phyloP scores from a whole-genome alignment of 2,113 vertebrate species.

The Ceyx margarethae region DNA sequence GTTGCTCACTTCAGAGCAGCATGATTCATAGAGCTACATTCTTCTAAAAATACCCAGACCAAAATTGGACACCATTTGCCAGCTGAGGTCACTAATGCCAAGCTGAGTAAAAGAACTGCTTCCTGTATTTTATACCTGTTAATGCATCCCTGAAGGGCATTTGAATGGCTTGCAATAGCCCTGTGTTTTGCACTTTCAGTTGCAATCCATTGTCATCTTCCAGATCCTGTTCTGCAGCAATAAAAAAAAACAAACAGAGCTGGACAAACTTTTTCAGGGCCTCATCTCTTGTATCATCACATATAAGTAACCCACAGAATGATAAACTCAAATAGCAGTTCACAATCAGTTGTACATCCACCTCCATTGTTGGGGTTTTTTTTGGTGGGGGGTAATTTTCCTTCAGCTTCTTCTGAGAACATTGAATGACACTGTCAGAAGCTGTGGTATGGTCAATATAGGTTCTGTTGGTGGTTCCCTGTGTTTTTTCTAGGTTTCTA shows the following conservation, averaged over 20 bases:
- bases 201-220: neutral
- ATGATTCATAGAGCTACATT: neutral
- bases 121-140: neutral
- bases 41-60: slow-evolving; percentile 5
- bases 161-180: neutral
- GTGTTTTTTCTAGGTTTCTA: neutral
- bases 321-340: neutral
- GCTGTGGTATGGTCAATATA: neutral
- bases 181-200: neutral
- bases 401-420: neutral
- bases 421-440: neutral
- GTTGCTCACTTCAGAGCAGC: neutral
- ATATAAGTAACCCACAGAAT: neutral
- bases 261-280: neutral
- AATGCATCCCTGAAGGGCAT: neutral
- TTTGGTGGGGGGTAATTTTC: neutral
- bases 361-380: neutral
- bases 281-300: neutral
- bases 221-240: neutral
- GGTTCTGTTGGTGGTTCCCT: neutral
- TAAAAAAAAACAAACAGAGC: neutral
- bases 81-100: neutral
- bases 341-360: neutral
- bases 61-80: neutral
- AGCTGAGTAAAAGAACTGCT: neutral